Base-by-base conservation (phyloP, 2,888 invertebrate species). In the Lepetodrilus schrolli region DNA sequence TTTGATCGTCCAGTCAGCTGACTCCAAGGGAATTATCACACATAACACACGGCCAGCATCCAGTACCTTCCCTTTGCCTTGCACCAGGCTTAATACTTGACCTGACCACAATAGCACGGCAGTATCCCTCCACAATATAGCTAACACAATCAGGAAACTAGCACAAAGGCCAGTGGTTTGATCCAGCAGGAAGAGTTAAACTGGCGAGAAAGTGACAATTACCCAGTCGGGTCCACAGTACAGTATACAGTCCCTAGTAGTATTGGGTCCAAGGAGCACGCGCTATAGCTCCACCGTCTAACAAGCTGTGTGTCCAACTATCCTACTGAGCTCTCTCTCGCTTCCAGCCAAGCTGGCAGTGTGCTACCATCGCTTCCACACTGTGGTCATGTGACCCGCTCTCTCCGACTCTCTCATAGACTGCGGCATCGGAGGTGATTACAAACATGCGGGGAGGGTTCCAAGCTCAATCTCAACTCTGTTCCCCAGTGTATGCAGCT, bases 351-450 rank as follows among this genome's bases (percentile, higher is more conserved):
- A 17, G 30, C 58, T 34, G 17, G n/a, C 10, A 43, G 26, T 30
- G 58, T 26, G 23, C 58, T 34, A 58, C 58, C 58, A 58, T 58
- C 30, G 34, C 58, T 23, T 13, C 48, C 48, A 51, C 7, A 23
- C 58, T n/a, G 30, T 58, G 58, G 58, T 58, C 58, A 58, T 58
- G 58, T 58, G 58, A 58, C 58, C 13, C 43, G 21, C 58, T n/a
- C n/a, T 10, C 26, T 8, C 58, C 8, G n/a, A 30, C 30, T 30
- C 58, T 58, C 58, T 23, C 58, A 10, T 13, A 43, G 43, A 30
- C 26, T 58, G 30, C 58, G 7, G 34, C 20, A 48, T n/a, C 48
- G n/a, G n/a, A 17, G 4, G 43, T 17, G 3, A 1, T 8, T 43
- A 43, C n/a, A 17, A 43, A 13, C n/a, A 8, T 7, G 4, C 13